Base-by-base conservation (phyloP, 2,888 invertebrate genomes). In the Spisula solida region DNA sequence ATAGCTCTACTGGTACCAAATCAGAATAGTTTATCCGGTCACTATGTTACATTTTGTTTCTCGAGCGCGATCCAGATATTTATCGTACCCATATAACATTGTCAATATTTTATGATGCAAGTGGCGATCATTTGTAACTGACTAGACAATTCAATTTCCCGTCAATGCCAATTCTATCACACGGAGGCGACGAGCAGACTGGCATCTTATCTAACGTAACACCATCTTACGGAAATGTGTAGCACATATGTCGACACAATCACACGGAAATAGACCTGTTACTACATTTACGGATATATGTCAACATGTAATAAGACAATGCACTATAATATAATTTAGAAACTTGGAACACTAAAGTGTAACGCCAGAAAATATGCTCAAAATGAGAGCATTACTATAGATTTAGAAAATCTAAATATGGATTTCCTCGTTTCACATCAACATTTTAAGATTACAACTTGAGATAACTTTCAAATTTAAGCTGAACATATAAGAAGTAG, bases 61-160 rank as follows among this genome's bases (percentile, higher is more conserved):
- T 29, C 2, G 25, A n/a, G 48, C 10, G 34, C 41, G 10, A 34
- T 83, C n/a, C 16, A 14, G 79, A 85, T 84, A 66, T 84, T 70
- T 87, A 79, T 85, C 81, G 79, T 79, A 84, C 78, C 87, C 81
- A 75, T 85, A 87, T 87, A 89, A 89, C 34, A 41, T 60, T 51
- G 79, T 89, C 89, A 89, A 89, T 89, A 89, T 88, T 88, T 88
- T 70, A 85, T 88, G 88, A 88, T 80, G 60, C 20, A 60, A 83
- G 75, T n/a, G 20, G 47, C 82, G 34, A 75, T 56, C 78, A 56
- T 56, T 79, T 31, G 87, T 83, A 34, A 80, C 79, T n/a, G 51
- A 66, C 66, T 55, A 87, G 83, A 80, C 87, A 79, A 83, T 83
- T 83, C 87, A 83, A 87, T 87, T 87, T 87, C 87, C 83, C 83